These are phyloP conservation scores for Macrobrachium nipponense DNA, from an alignment of 1,140 invertebrate species.

Conservation along the genomic window DNA sequence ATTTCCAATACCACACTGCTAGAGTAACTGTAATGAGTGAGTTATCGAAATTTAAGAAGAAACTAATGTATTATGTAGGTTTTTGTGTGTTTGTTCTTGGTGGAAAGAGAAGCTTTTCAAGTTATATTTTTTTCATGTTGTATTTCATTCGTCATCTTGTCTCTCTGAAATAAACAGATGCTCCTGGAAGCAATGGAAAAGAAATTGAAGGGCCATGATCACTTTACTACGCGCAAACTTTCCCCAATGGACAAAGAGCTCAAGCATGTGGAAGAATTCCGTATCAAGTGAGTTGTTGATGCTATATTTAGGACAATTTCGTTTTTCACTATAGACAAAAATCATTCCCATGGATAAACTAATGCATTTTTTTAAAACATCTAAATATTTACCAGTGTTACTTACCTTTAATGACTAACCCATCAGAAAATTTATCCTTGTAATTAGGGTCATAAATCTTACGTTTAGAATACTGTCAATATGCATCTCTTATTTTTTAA, in stretches of 20 bases:
- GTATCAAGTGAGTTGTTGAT: slow-evolving; percentile 75
- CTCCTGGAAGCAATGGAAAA: slow-evolving; percentile 93
- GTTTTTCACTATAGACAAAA: too few relatives aligned
- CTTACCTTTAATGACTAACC: too few relatives aligned
- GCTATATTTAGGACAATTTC: too few relatives aligned
- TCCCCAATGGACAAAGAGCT: slow-evolving; percentile 85
- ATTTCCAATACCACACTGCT: too few relatives aligned
- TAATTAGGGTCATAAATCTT: too few relatives aligned
- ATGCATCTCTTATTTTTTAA: too few relatives aligned
- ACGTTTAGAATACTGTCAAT: too few relatives aligned
- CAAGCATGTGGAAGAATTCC: slow-evolving; percentile 85
- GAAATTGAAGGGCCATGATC: slow-evolving; percentile 86
- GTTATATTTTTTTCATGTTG: slow-evolving; percentile 28
- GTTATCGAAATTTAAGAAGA: not conserved
- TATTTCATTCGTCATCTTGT: slow-evolving; percentile 55
- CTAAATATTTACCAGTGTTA: too few relatives aligned
- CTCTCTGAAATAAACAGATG: slow-evolving; percentile 72
- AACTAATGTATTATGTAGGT: not conserved
- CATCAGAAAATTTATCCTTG: too few relatives aligned
- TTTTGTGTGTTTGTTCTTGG: not conserved
- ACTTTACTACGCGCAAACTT: slow-evolving; percentile 89
- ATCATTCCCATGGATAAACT: too few relatives aligned
- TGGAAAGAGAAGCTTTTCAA: not conserved
- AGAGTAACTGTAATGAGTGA: not conserved
- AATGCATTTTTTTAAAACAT: too few relatives aligned